These are phyloP conservation scores for Hemaris fuciformis DNA, from an alignment of 2,888 invertebrate genomes.

Conservation along the genomic window DNA sequence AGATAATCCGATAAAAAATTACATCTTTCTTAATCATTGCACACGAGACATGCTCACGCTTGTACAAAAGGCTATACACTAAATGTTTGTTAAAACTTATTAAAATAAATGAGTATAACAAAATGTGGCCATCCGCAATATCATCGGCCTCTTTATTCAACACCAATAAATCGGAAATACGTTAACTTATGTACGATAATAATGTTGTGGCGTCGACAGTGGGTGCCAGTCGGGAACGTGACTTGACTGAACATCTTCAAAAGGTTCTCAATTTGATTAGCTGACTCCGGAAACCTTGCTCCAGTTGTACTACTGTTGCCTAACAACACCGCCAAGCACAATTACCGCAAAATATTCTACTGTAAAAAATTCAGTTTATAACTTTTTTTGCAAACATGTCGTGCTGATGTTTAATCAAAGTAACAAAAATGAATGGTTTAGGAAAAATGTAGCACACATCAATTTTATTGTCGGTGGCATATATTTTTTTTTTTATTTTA, in stretches of 20 bases:
- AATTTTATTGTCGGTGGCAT: background rate
- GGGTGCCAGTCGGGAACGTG: constrained; percentile 27
- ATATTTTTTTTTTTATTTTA: background rate
- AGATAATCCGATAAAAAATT: too few species aligned
- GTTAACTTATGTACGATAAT: constrained; percentile 15
- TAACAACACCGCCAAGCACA: background rate
- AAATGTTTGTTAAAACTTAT: too few species aligned
- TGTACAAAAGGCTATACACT: too few species aligned
- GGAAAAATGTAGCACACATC: background rate
- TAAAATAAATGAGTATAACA: too few species aligned
- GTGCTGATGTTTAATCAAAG: background rate
- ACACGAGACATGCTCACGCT: too few species aligned
- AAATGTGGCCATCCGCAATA: too few species aligned
- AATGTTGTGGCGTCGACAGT: constrained; percentile 19
- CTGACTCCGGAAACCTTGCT: constrained; percentile 8
- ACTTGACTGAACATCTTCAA: constrained; percentile 21
- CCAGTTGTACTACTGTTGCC: background rate
- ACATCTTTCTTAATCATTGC: too few species aligned
- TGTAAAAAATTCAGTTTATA: background rate
- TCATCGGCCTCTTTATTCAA: background rate
- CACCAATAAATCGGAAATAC: background rate
- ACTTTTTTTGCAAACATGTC: background rate
- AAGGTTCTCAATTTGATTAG: constrained; percentile 29
- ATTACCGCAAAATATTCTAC: background rate
- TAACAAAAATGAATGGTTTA: background rate